Base-by-base conservation (phyloP, 2,113 vertebrate genomes). In the Ictalurus punctatus region DNA sequence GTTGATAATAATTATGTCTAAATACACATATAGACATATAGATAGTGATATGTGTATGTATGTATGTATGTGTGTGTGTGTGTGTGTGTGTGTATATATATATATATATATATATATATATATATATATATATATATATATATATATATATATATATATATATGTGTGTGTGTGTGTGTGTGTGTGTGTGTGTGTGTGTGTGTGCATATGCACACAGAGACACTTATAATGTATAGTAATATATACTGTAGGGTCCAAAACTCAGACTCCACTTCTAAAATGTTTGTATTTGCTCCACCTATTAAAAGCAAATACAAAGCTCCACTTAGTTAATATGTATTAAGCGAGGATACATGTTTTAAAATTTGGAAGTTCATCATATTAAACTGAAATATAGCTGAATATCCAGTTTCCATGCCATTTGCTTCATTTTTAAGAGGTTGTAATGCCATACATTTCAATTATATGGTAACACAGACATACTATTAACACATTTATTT, bases 171-270 rank as follows among this genome's bases (percentile, higher is more conserved):
- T 79, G 6, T 34, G 6, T 44, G 25, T 65, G 7, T 71, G 30
- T 65, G n/a, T 56, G 21, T 30, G 6, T 90, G 9, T 84, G 78
- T 65, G 6, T 25, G 6, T 44, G 17, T 65, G 12, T 56, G 30
- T 65, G n/a, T 56, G 21, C 25, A 21, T 69, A 83, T 23, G n/a
- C 44, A 81, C 52, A 81, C 8, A 83, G 21, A 82, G 3, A 74
- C 6, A 80, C 16, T 27, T 30, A 27, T 59, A n/a, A 2, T 63
- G 44, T 27, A 83, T 83, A 63, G 12, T 83, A 83, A 83, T 86
- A 80, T 85, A 85, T 81, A 86, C 61, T 52, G 69, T 44, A 86
- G 67, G 84, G 48, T 74, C 85, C 52, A 59, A 74, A 73, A 59
- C 44, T 25, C 19, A 40, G 61, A 76, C 25, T 76, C 71, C 34